These are phyloP conservation scores for Peucedramus taeniatus DNA, from an alignment of 2,113 vertebrate genomes.

Conservation along the genomic window DNA sequence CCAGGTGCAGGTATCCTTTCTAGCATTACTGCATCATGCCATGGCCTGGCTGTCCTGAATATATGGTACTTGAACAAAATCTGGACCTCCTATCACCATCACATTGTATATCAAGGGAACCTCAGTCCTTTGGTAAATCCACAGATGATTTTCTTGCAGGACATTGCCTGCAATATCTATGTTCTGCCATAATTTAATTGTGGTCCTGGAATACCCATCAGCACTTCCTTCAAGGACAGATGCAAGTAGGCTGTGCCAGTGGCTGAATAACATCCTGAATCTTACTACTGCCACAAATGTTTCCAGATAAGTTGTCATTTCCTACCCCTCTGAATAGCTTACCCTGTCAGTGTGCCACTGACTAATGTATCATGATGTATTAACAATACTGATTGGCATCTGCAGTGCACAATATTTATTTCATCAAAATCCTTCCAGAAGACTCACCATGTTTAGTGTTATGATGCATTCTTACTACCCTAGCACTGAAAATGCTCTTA, in stretches of 20 bases:
- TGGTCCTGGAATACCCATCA: not conserved
- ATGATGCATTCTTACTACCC: not conserved
- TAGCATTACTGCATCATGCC: not conserved
- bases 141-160: not conserved
- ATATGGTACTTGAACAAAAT: not conserved
- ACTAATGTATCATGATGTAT: not conserved
- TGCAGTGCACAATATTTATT: not conserved
- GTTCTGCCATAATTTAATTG: not conserved
- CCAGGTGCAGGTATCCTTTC: not conserved
- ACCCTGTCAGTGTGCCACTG: not conserved
- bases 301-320: not conserved
- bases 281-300: not conserved
- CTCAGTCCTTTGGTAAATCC: not conserved
- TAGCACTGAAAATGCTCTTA: not conserved
- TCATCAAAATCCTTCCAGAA: not conserved
- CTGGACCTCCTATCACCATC: not conserved
- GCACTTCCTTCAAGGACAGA: not conserved
- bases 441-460: not conserved
- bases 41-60: not conserved
- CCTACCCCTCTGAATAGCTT: not conserved
- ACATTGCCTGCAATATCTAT: rapidly evolving
- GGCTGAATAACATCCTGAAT: not conserved
- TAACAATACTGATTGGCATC: not conserved
- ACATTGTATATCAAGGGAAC: not conserved
- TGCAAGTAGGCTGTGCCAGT: not conserved